Conservation (phyloP, 2,888 invertebrate genomes). For the Sinhomidia bicolor region DNA sequence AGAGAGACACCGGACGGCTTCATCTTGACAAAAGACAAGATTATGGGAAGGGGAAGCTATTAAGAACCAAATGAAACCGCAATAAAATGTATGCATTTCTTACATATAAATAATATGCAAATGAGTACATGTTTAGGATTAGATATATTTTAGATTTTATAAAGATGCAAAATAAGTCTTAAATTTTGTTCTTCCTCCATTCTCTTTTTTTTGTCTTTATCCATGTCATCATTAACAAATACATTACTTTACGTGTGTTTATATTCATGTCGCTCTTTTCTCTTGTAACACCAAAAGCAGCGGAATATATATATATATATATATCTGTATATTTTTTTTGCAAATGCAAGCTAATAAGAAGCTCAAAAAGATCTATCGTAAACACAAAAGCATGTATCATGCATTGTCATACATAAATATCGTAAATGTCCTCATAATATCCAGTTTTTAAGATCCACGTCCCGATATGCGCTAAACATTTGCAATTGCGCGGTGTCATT, state of each 20-base stretch:
- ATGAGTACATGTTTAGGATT: not conserved
- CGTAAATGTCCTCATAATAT: constrained; percentile 13
- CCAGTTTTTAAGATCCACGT: constrained; percentile 44
- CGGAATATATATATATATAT: not conserved
- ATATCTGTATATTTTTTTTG: too few relatives aligned
- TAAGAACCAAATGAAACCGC: constrained; percentile 17
- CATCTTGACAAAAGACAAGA: constrained; percentile 12
- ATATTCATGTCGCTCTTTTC: not conserved
- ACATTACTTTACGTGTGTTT: not conserved
- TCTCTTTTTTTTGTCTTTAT: constrained; percentile 9
- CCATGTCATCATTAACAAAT: constrained; percentile 23
- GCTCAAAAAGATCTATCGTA: constrained; percentile 5
- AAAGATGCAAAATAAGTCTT: not conserved
- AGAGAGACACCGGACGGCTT: not conserved
- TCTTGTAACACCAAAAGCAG: not conserved
- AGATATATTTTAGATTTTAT: not conserved
- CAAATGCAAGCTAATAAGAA: not conserved
- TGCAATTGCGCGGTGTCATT: not conserved
- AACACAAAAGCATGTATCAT: not conserved
- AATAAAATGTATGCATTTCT: not conserved
- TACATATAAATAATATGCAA: not conserved
- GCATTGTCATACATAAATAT: not conserved
- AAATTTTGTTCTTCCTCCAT: constrained; percentile 14
- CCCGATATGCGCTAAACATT: constrained; percentile 10
- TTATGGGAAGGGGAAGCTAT: not conserved